A percentile compares a stretch with the other conserved stretches of the same genome.
phyloP scores from a whole-genome alignment of 92 coral and sea anemone species.

The Heliopora coerulea region DNA sequence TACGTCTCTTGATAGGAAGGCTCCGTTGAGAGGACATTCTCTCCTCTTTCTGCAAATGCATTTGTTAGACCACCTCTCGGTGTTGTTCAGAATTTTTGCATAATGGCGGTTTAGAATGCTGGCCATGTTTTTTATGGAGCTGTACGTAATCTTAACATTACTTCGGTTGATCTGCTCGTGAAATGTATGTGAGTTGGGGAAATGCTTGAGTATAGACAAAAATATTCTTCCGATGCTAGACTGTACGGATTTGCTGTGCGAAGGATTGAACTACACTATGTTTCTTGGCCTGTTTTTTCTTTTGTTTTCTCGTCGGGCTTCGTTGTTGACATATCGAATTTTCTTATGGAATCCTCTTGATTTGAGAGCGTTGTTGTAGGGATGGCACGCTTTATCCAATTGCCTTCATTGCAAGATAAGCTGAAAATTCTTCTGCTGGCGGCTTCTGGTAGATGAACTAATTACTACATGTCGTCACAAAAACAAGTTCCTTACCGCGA shows the following conservation, averaged over 20 bases:
- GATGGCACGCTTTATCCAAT: constrained; percentile 28
- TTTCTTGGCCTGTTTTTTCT: background rate
- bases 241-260: constrained; percentile 36
- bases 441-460: constrained; percentile 38
- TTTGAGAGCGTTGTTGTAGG: constrained; percentile 22
- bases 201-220: constrained; percentile 26
- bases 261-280: constrained; percentile 32
- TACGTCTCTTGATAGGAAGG: too few species aligned
- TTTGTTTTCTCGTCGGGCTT: background rate
- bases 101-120: constrained; percentile 33
- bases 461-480: too few species aligned
- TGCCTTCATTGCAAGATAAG: constrained; percentile 10
- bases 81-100: background rate
- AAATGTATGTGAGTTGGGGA: constrained; percentile 30
- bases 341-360: constrained; percentile 27
- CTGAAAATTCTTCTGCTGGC: constrained; percentile 24
- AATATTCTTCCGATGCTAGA: constrained; percentile 28
- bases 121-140: constrained; percentile 38
- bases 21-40: too few species aligned
- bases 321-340: background rate
- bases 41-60: too few species aligned
- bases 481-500: too few species aligned
- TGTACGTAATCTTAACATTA: constrained; percentile 31
- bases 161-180: constrained; percentile 1
- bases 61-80: too few species aligned